Evolutionary conservation across 2,113 vertebrate genomes (phyloP), one percentile per base, ranked within the genome.

Genomic region (Phylloscopus trochiloides): DNA sequence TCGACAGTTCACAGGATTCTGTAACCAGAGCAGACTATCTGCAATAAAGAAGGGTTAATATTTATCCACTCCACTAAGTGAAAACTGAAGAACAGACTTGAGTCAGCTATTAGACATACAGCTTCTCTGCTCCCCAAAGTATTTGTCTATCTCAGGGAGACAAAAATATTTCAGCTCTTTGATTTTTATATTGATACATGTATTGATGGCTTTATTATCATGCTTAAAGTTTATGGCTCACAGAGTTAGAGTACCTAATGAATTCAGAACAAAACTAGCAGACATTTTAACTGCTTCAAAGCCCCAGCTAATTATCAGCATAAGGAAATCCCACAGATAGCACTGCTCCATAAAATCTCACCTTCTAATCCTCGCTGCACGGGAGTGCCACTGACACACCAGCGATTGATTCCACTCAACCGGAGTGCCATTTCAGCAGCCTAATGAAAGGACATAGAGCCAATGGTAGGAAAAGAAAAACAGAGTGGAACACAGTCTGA

Each of bases 361-460:
- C 99, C 99, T 97, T 99, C 99, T 45, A 99, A 95, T 81, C 99
- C 99, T 97, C 99, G 98, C 94, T 99, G 99, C n/a, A 99, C 99
- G 29, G 99, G 99, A 91, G 99, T 99, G 19, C 99, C 99, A 74
- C 99, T 99, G 94, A 99, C 99, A 87, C 99, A 99, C 99, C 99
- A 99, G 52, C 99, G 99, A 96, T 99, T 99, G 78, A 99, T 97
- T 31, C 99, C 99, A 51, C 98, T 98, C 71, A 99, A 98, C 61
- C 99, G 98, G 50, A 99, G 97, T 20, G 99, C 99, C 99, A 99
- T 99, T 97, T 99, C 99, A 84, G 99, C 99, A 94, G 99, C 99
- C 99, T 99, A 96, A 82, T 3, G 68, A 74, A 84, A 88, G 51
- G 43, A 93, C 29, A 96, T 0, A 90, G 34, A 94, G 70, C 7